A percentile compares a stretch with the other conserved stretches of the same genome.
Evolutionary conservation across 2,113 vertebrate species (phyloP).

Genomic region (Guaruba guarouba): DNA sequence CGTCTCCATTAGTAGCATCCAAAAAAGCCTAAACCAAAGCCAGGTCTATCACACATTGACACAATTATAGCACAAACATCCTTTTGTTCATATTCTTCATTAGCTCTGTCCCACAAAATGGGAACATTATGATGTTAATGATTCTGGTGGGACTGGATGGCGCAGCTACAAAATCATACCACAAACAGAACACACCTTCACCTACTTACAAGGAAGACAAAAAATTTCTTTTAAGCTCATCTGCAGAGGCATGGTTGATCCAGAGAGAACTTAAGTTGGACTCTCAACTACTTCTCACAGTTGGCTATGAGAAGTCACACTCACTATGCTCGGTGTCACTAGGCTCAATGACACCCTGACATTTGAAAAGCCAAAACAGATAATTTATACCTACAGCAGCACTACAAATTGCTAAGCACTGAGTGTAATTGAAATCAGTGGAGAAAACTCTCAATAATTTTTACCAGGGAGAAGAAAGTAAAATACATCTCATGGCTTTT

Average conservation of each 20-base stretch:
- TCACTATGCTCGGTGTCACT: neutral
- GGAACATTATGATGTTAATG: neutral
- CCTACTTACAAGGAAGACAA: neutral
- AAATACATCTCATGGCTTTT: neutral
- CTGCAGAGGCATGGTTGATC: neutral
- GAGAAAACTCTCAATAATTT: neutral
- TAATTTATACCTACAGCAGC: neutral
- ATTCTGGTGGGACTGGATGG: neutral
- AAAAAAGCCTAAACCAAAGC: neutral
- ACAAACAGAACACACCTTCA: neutral
- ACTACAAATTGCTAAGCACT: neutral
- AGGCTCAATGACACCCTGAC: neutral
- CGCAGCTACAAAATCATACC: neutral
- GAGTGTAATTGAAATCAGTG: neutral
- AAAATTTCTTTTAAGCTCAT: neutral
- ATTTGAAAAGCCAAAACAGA: neutral
- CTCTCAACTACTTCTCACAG: neutral
- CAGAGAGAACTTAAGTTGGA: neutral
- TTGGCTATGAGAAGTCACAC: neutral
- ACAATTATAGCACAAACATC: neutral
- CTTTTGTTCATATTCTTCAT: neutral
- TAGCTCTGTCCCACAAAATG: neutral
- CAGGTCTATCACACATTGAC: neutral
- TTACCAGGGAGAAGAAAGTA: neutral
- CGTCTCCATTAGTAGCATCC: neutral